Evolutionary conservation across 2,797 vertebrate species (phyloP), one percentile per base, ranked within the genome.

Genomic region (Cirrhinus mrigala): DNA sequence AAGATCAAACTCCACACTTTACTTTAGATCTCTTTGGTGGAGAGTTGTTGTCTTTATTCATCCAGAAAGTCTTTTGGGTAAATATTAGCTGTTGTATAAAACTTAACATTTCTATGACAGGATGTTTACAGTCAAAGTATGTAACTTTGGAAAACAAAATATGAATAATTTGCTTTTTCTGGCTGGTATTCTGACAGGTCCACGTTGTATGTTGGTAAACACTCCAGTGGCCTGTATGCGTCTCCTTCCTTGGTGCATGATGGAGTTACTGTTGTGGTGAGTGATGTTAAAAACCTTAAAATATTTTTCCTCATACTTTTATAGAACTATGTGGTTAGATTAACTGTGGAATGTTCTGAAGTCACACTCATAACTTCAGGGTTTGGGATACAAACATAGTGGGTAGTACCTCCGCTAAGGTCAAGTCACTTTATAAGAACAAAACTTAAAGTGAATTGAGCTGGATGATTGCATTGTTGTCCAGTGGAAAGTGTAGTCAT

Each of bases 181-280:
- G 40, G 1, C 37, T 71, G 37, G 6, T 74, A 3, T 10, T 75
- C 24, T 87, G 73, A 4, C 91, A 99, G 98, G 95, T 96, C 97
- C 22, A 99, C 98, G 5, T 91, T 99, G 4, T 99, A 99, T 5
- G 98, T 99, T 8, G 98, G 98, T 68, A 98, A 97, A 90, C 98
- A 99, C 88, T 99, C 97, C 22, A 97, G 97, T 66, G 98, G 98
- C 73, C 94, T 99, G 52, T 99, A 99, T 0, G 98, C 98, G 0
- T 99, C 98, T 0, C 96, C 96, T 0, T 99, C 98, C 0, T 95
- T 99, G 95, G 98, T 99, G 52, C 98, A 99, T 0, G 97, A 99
- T 86, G 98, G 98, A 46, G 97, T 99, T 56, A 97, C 98, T 7
- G 97, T 99, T 3, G 96, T 99, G 97, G 98, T 99, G 91, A 97